Evolutionary conservation across 1,140 invertebrate species (phyloP).

Genomic region (Oncopodura yosiiana): DNA sequence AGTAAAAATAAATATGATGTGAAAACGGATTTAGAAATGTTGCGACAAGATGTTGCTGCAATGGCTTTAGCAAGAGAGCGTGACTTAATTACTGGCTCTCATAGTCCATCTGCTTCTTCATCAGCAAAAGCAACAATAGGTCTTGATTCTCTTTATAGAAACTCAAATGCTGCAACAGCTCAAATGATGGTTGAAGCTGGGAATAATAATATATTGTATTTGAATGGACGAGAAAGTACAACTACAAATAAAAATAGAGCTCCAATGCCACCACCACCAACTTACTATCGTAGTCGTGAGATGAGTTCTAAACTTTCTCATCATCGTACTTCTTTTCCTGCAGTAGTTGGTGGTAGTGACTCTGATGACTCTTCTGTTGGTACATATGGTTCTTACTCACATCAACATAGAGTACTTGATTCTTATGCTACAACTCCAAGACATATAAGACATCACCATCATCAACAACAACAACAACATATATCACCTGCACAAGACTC

Average conservation of each 20-base stretch:
- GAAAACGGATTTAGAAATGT: constrained; percentile 12
- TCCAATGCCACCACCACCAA: not conserved
- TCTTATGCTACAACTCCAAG: not conserved
- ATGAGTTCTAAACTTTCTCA: not conserved
- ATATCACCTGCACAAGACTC: too few species aligned
- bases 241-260: not conserved
- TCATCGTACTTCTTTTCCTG: constrained; percentile 6
- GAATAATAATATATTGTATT: not conserved
- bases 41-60: constrained; percentile 11
- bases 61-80: constrained; percentile 14
- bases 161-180: not conserved
- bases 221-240: not conserved
- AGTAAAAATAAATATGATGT: constrained; percentile 10
- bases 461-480: not conserved
- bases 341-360: constrained; percentile 18
- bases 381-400: constrained; percentile 2
- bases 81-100: constrained; percentile 11
- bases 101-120: not conserved
- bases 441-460: not conserved
- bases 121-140: constrained; percentile 15
- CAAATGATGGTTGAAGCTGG: too few species aligned
- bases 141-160: constrained; percentile 16
- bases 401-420: not conserved
- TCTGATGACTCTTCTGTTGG: constrained; percentile 33
- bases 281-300: not conserved